A percentile compares a stretch with the other conserved stretches of the same genome.
Conservation (phyloP, 2,113 vertebrate genomes). For the Amphilophus citrinellus region DNA sequence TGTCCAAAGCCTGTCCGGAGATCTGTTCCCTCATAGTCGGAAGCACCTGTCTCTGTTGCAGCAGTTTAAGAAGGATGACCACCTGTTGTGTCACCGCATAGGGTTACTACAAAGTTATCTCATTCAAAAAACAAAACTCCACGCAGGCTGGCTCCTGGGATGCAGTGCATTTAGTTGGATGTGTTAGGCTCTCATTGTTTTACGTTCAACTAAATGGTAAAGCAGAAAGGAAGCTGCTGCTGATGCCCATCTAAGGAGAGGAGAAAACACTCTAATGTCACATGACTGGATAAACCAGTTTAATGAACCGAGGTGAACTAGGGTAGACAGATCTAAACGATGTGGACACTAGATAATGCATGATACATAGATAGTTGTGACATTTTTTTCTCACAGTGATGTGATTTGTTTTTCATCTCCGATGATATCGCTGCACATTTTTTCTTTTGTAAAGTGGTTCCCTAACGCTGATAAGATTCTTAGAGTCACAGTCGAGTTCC, state of each 20-base stretch:
- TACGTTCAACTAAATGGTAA: not conserved
- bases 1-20: constrained; percentile 58
- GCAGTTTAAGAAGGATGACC: constrained; percentile 66
- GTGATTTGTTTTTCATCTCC: not conserved
- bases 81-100: constrained; percentile 58
- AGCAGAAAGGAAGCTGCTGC: not conserved
- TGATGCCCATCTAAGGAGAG: not conserved
- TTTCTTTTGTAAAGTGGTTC: constrained; percentile 3
- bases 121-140: constrained; percentile 32
- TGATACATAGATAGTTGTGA: not conserved
- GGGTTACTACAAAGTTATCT: constrained; percentile 60
- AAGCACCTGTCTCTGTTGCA: constrained; percentile 71
- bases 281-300: not conserved
- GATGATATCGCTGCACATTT: not conserved
- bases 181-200: not conserved
- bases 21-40: constrained; percentile 47
- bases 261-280: not conserved
- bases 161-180: not conserved
- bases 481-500: constrained; percentile 4
- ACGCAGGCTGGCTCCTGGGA: not conserved
- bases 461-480: not conserved
- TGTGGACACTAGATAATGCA: not conserved
- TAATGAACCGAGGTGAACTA: not conserved
- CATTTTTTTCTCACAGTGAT: not conserved
- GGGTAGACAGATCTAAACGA: not conserved